Base-by-base conservation (phyloP, 2,888 invertebrate genomes). In the Willowsia nigromaculata region DNA sequence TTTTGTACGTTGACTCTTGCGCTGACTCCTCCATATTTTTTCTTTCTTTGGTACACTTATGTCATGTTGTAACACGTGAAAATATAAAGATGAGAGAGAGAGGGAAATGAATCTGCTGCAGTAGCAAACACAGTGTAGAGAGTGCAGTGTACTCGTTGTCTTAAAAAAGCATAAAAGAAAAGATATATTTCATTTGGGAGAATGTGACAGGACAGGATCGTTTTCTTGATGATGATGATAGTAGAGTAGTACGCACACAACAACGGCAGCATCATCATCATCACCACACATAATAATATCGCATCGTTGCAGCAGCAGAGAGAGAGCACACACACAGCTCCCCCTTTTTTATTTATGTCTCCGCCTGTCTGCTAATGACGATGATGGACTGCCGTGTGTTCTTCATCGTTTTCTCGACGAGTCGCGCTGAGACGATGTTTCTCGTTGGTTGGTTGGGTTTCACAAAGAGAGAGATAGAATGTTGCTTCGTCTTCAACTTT, bases 111-210 rank as follows among this genome's bases (percentile, higher is more conserved):
- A 25, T 74, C 25, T 50, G 50, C 11, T 71, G 68, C 68, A 68
- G 65, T 25, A 40, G 71, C 43, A 43, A 71, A 47, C 40, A 74
- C 47, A 71, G 40, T 13, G 2, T 30, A 71, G 9, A 85, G 68
- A 78, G 76, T 62, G 78, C 40, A 78, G 43, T 74, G 74, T 47
- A 74, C 74, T 74, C 22, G 37, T 50, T n/a, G 50, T 50, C n/a
- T 4, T 50, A 37, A 37, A 68, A 37, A 68, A 68, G 65, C 65
- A 37, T 43, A 53, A 53, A 76, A 33, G 84, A 84, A 40, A 43
- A 89, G 84, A 89, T 84, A 89, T 84, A 89, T 89, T 89, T 89
- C 89, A 89, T 84, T 89, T 89, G 89, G 84, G 89, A 89, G 89
- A 89, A 80, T 89, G 89, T 89, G 89, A 89, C 89, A 89, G 88